Conservation (phyloP, 2,888 invertebrate genomes). For the Parochlus steinenii region DNA sequence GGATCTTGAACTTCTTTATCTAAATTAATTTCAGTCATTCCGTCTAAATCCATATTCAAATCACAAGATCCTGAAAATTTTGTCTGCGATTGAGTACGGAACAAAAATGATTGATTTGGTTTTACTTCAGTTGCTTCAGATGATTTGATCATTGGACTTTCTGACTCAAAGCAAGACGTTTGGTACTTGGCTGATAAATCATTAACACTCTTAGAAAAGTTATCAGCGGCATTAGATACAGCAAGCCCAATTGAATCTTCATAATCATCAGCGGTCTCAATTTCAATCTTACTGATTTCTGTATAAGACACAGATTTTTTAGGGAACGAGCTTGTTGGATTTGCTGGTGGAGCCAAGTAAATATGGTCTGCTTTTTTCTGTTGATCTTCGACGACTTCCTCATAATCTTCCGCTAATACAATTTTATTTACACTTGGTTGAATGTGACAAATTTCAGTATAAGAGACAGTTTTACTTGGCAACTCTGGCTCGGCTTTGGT, state of each 20-base stretch:
- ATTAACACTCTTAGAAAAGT: neutral
- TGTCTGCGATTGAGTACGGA: constrained; percentile 33
- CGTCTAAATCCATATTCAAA: constrained; percentile 4
- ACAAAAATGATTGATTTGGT: constrained; percentile 50
- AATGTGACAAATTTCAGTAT: neutral
- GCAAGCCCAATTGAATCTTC: constrained; percentile 25
- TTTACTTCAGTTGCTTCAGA: constrained; percentile 31
- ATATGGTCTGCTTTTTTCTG: too few species aligned
- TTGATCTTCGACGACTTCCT: too few species aligned
- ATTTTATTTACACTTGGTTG: neutral
- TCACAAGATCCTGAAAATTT: constrained; percentile 12
- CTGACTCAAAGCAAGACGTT: neutral
- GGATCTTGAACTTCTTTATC: neutral
- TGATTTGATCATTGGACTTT: constrained; percentile 21
- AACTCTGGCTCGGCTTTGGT: neutral
- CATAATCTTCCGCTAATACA: neutral
- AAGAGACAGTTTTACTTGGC: neutral
- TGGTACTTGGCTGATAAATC: neutral
- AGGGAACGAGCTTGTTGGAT: too few species aligned
- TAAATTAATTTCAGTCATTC: constrained; percentile 1
- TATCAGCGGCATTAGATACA: constrained; percentile 16
- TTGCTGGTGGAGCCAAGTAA: too few species aligned
- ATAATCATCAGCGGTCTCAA: constrained; percentile 15
- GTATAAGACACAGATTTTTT: constrained; percentile 1
- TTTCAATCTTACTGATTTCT: constrained; percentile 11